A percentile compares a stretch with the other conserved stretches of the same genome.
Evolutionary conservation across 2,888 invertebrate genomes (phyloP).

Genomic region (Ennomos fuscantarius): DNA sequence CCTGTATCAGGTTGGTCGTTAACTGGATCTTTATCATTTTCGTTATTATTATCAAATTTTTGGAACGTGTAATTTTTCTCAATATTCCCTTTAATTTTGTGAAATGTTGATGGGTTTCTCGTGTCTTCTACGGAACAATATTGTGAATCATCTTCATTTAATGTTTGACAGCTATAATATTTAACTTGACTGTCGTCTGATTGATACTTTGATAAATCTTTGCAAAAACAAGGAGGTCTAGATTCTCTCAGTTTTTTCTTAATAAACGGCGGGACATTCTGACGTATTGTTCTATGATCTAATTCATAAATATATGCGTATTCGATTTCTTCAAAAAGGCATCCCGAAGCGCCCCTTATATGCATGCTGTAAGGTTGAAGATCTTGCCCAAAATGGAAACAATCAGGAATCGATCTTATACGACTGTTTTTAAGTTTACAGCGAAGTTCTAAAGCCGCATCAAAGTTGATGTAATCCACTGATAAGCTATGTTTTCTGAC

Average conservation of each 20-base stretch:
- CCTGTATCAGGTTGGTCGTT: conserved; percentile 5
- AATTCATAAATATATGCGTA: conserved; percentile 59
- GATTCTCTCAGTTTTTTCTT: conserved; percentile 52
- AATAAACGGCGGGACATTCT: conserved; percentile 57
- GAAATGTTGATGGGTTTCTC: conserved; percentile 37
- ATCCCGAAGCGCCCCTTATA: conserved; percentile 58
- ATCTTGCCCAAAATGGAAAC: conserved; percentile 36
- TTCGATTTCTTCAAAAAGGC: conserved; percentile 52
- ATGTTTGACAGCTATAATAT: conserved; percentile 57
- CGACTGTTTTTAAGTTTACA: conserved; percentile 16
- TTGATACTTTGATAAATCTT: conserved; percentile 40
- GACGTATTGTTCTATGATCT: conserved; percentile 48
- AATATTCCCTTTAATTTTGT: conserved; percentile 23
- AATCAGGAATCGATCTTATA: conserved; percentile 45
- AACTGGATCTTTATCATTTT: not conserved
- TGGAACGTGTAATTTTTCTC: conserved; percentile 11
- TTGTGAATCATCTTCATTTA: conserved; percentile 23
- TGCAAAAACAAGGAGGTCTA: conserved; percentile 63
- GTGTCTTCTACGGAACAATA: conserved; percentile 20
- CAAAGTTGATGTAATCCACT: conserved; percentile 26
- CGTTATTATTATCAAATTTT: not conserved
- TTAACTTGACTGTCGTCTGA: conserved; percentile 45
- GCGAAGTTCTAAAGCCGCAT: conserved; percentile 4
- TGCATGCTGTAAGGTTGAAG: conserved; percentile 47
- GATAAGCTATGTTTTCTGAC: conserved; percentile 22